A percentile compares a stretch with the other conserved stretches of the same genome.
These are phyloP conservation scores for Bimastos eiseni DNA, from an alignment of 2,888 invertebrate species.

Conservation along the genomic window DNA sequence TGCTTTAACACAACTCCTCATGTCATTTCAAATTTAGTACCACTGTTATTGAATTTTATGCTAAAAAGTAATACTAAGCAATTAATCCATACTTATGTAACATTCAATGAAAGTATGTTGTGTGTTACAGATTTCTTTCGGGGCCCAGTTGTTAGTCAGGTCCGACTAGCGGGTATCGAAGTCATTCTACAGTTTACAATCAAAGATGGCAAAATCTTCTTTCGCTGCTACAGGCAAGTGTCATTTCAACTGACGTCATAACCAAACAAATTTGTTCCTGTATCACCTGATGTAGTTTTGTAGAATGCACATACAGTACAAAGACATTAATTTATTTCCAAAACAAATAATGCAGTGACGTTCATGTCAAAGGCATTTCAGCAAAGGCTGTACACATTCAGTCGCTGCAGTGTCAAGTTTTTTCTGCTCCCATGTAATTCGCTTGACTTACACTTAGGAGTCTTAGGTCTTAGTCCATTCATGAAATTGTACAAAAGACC, in stretches of 20 bases:
- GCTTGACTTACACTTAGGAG: neutral
- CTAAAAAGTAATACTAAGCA: neutral
- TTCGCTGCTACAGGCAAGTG: slow-evolving; percentile 72
- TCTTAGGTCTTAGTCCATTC: neutral
- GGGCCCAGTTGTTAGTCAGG: slow-evolving; percentile 76
- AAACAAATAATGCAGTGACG: too few relatives aligned
- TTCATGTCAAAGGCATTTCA: neutral
- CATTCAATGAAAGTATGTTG: too few relatives aligned
- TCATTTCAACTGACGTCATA: neutral
- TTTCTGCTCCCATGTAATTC: neutral
- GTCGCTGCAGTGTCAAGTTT: neutral
- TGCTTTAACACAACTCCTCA: neutral
- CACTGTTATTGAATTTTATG: neutral
- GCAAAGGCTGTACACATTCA: neutral
- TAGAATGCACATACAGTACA: neutral
- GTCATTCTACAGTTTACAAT: slow-evolving; percentile 89
- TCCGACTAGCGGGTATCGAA: slow-evolving; percentile 89
- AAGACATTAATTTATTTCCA: neutral
- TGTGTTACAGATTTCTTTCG: slow-evolving; percentile 81
- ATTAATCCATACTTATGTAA: neutral
- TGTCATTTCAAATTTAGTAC: neutral
- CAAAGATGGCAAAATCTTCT: slow-evolving; percentile 75
- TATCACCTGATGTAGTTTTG: neutral
- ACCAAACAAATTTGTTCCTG: neutral
- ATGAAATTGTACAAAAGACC: neutral